Evolutionary conservation across 2,888 invertebrate species (phyloP).

Genomic region (Trilocha varians): DNA sequence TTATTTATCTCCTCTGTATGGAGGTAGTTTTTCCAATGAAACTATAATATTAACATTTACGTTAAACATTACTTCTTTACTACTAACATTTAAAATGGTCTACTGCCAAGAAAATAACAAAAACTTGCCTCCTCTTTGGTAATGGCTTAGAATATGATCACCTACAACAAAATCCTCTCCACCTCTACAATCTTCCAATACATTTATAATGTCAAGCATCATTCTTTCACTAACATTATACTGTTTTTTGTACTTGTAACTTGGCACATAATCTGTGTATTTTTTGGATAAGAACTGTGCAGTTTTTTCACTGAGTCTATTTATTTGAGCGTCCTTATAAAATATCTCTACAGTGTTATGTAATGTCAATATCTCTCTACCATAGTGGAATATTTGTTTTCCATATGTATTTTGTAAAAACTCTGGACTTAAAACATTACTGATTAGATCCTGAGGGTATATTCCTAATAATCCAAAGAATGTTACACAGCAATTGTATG

Average conservation of each 20-base stretch:
- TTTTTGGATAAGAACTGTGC: constrained; percentile 71
- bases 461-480: constrained; percentile 72
- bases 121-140: constrained; percentile 70
- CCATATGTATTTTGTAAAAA: constrained; percentile 74
- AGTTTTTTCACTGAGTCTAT: constrained; percentile 59
- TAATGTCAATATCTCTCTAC: constrained; percentile 76
- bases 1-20: neutral
- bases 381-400: constrained; percentile 49
- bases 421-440: constrained; percentile 67
- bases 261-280: constrained; percentile 74
- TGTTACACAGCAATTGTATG: constrained; percentile 74
- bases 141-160: constrained; percentile 80
- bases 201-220: constrained; percentile 71
- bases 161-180: constrained; percentile 56
- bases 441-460: constrained; percentile 75
- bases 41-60: too few species aligned
- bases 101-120: too few species aligned
- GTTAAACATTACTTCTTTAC: too few species aligned
- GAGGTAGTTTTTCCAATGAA: neutral
- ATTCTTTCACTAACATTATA: constrained; percentile 72
- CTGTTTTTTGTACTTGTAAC: constrained; percentile 58
- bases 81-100: too few species aligned
- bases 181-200: constrained; percentile 59
- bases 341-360: constrained; percentile 76
- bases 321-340: constrained; percentile 71